Percentiles rank a stretch among this genome's conserved stretches.
Evolutionary conservation across 2,113 vertebrate species (phyloP).

Genomic region (Bubo scandiacus): DNA sequence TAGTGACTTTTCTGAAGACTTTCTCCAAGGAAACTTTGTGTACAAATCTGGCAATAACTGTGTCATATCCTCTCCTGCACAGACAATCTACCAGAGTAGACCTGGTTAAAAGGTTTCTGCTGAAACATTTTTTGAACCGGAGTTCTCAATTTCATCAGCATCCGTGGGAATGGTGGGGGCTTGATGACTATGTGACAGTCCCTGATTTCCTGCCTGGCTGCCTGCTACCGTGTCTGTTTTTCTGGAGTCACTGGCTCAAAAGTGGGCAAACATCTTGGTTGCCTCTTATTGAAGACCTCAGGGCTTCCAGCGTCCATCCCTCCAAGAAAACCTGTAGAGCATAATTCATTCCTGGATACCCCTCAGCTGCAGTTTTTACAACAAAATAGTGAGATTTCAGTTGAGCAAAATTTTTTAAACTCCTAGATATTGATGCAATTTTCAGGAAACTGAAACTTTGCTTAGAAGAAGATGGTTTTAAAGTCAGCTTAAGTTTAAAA

Average conservation of each 20-base stretch:
- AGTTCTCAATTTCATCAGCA: background rate
- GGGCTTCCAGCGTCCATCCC: accelerated
- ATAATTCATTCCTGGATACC: accelerated
- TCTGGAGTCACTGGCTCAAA: background rate
- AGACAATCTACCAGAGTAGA: background rate
- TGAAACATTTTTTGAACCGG: background rate
- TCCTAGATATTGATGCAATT: background rate
- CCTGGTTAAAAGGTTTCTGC: background rate
- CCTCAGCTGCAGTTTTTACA: background rate
- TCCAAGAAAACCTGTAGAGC: background rate
- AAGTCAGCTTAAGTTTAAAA: background rate
- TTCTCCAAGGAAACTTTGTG: background rate
- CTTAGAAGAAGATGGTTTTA: background rate
- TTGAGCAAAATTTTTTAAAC: background rate
- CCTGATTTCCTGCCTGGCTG: background rate
- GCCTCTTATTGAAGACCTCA: background rate
- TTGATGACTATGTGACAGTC: background rate
- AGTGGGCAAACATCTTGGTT: background rate
- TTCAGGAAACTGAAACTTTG: background rate
- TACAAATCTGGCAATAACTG: background rate
- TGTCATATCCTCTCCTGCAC: background rate
- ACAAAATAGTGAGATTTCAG: background rate
- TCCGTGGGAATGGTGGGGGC: background rate
- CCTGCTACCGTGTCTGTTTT: accelerated
- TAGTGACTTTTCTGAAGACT: background rate